Base-by-base conservation (phyloP, 2,888 invertebrate species). In the Phortica okadai region DNA sequence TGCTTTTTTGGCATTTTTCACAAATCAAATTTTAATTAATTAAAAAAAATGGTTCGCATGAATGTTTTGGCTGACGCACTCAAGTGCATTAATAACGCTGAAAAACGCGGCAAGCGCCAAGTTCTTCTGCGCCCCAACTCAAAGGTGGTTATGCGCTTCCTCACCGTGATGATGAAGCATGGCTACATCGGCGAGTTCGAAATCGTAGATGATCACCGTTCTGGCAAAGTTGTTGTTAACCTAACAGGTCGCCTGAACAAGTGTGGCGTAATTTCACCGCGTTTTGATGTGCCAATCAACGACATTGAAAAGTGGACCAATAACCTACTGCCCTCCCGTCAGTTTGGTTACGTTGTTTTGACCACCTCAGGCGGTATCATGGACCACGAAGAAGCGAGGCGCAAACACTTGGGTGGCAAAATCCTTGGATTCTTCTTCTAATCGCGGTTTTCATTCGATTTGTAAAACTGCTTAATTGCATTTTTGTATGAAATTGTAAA, bases 81-180 rank as follows among this genome's bases (percentile, higher is more conserved):
- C 72, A 98, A 98, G 93, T 96, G 97, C 84, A 99, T 99, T 92
- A 98, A 98, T 93, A 99, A 99, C 95, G 99, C 99, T 78, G 99
- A 99, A 92, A 99, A 98, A 92, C 94, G 98, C 90, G 99, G 99
- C 88, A 99, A 99, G 93, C 94, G 99, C 86, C 99, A 99, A 93
- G 99, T 99, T 80, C 94, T 99, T 82, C 95, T 99, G 90, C 94
- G 99, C 90, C 99, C 99, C 82, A 97, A 97, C 92, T 99, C 99
- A 1, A 99, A 99, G 95, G 99, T 99, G 83, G 98, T 99, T 87
- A 95, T 99, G 90, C 97, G 97, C 92, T 99, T 99, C 92, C 93
- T 99, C 88, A 97, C 97, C 87, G 99, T 99, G 87, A 99, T 99
- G 99, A 99, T 99, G 99, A 99, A 98, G 92, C 98, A 99, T 93